phyloP scores from a whole-genome alignment of 2,113 vertebrate genomes.

The Bos javanicus region DNA sequence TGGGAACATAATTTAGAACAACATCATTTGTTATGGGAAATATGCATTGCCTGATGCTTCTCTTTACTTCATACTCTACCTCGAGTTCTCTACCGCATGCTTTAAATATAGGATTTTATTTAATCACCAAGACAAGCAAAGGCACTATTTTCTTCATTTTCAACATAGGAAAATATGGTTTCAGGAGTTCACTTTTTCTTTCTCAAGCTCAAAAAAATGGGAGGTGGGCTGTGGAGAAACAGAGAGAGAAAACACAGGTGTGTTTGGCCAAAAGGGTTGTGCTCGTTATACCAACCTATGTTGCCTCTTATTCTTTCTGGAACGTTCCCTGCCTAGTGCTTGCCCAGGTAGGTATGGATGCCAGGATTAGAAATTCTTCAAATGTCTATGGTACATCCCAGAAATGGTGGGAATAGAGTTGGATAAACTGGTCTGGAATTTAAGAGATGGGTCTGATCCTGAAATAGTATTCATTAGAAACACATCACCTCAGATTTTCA shows the following conservation, averaged over 20 bases:
- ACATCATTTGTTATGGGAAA: not conserved
- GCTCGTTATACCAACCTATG: not conserved
- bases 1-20: not conserved
- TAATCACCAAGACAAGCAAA: not conserved
- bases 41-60: not conserved
- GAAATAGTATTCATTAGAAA: not conserved
- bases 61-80: too few relatives aligned
- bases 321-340: not conserved
- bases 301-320: not conserved
- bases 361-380: not conserved
- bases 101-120: not conserved
- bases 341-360: not conserved
- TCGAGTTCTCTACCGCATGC: too few relatives aligned
- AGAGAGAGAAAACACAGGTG: not conserved
- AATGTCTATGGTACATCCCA: not conserved
- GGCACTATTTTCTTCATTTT: not conserved
- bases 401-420: not conserved
- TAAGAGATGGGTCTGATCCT: not conserved
- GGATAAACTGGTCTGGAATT: not conserved
- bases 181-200: not conserved
- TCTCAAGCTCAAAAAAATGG: not conserved
- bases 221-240: fast-evolving
- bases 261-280: too few relatives aligned
- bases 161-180: not conserved
- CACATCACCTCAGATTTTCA: not conserved